Evolutionary conservation across 2,113 vertebrate species (phyloP).

Genomic region (Centrocercus urophasianus): DNA sequence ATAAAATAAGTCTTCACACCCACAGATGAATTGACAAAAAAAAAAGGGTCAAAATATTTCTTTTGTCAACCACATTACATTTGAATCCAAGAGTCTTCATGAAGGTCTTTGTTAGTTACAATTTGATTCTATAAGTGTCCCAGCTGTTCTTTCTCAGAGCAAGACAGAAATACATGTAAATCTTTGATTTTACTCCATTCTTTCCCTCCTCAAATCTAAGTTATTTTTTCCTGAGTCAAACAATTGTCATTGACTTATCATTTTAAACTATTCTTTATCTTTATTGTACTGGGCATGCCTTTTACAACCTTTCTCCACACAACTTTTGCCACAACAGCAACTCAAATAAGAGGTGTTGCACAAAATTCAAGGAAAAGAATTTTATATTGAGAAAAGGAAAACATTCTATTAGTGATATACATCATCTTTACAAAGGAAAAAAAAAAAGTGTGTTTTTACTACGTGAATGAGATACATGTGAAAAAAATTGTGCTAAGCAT

Average conservation of each 20-base stretch:
- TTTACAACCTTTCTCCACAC: conserved; percentile 40
- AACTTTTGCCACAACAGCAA: conserved; percentile 41
- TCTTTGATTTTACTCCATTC: conserved; percentile 26
- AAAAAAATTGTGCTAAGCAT: neutral
- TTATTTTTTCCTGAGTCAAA: conserved; percentile 44
- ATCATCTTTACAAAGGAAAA: neutral
- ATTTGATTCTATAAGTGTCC: neutral
- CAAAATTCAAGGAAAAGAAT: conserved; percentile 19
- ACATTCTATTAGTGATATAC: neutral
- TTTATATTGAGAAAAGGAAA: neutral
- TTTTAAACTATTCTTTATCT: conserved; percentile 45
- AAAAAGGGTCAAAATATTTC: neutral
- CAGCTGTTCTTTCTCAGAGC: conserved; percentile 8
- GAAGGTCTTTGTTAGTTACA: conserved; percentile 2
- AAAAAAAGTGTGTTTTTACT: neutral
- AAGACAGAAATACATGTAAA: conserved; percentile 7
- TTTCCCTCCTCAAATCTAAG: neutral
- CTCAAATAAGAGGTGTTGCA: conserved; percentile 20
- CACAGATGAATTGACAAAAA: neutral
- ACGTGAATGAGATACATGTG: neutral
- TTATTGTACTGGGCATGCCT: conserved; percentile 38
- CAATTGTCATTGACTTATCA: conserved; percentile 15
- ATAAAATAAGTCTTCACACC: neutral
- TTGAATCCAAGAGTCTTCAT: neutral
- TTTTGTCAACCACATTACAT: neutral